Percentiles rank a stretch among this genome's conserved stretches.
Evolutionary conservation across 2,888 invertebrate species (phyloP).

Genomic region (Mechanitis mazaeus): DNA sequence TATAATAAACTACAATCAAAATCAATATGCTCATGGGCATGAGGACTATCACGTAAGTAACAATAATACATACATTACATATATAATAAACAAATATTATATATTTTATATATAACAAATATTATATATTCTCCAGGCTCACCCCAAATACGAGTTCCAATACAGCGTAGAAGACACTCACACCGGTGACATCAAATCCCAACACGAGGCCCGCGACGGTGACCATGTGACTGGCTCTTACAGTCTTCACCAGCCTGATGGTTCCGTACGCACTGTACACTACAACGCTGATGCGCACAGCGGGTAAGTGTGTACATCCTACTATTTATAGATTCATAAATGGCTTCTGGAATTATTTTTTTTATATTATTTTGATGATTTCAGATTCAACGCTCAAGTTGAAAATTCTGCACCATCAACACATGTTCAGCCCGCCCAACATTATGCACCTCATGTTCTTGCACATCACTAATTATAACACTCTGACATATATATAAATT

Average conservation of each 20-base stretch:
- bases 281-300: conserved; percentile 62
- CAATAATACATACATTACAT: too few species aligned
- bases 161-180: conserved; percentile 56
- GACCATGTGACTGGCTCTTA: conserved; percentile 63
- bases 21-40: conserved; percentile 34
- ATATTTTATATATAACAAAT: too few species aligned
- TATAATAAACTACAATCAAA: conserved; percentile 27
- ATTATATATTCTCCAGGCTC: conserved; percentile 25
- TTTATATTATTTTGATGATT: conserved; percentile 6
- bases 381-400: conserved; percentile 76
- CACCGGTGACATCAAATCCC: conserved; percentile 70
- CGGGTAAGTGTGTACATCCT: conserved; percentile 15
- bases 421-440: conserved; percentile 38
- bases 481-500: too few species aligned
- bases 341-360: too few species aligned
- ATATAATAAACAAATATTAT: too few species aligned
- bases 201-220: conserved; percentile 65
- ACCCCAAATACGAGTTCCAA: conserved; percentile 38
- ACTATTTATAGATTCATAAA: neutral
- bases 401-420: conserved; percentile 63
- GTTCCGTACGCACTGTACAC: conserved; percentile 62
- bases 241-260: conserved; percentile 64
- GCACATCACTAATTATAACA: conserved; percentile 11
- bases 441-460: conserved; percentile 10
- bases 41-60: conserved; percentile 49